These are phyloP conservation scores for Staurois parvus DNA, from an alignment of 2,797 vertebrate species.

Conservation along the genomic window DNA sequence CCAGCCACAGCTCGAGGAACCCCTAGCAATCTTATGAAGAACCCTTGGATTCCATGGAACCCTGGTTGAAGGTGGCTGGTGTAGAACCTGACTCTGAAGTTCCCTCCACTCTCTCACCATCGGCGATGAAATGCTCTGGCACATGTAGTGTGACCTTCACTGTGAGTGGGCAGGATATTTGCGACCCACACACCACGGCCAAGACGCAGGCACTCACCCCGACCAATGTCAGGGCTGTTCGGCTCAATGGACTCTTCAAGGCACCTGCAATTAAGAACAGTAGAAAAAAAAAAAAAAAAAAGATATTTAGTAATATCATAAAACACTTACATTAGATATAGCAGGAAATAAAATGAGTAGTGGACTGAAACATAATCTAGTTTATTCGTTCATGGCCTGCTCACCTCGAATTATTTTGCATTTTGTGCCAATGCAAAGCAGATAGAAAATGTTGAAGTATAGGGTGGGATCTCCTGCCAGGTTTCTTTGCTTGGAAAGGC, in stretches of 20 bases:
- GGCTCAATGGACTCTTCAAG: constrained; percentile 92
- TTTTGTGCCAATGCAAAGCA: too few relatives aligned
- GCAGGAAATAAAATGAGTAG: background rate
- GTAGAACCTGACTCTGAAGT: background rate
- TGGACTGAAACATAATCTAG: too few relatives aligned
- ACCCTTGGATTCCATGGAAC: too few relatives aligned
- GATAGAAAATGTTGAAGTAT: too few relatives aligned
- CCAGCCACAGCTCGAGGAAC: too few relatives aligned
- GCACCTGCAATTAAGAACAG: constrained; percentile 78
- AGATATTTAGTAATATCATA: background rate
- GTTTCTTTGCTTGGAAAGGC: too few relatives aligned
- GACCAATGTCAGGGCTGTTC: constrained; percentile 92
- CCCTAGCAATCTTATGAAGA: too few relatives aligned
- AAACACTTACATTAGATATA: too few relatives aligned
- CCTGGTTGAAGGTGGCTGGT: too few relatives aligned
- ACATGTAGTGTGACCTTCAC: constrained; percentile 98
- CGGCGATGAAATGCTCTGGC: constrained; percentile 96
- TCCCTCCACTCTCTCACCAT: constrained; percentile 82
- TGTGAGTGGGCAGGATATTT: constrained; percentile 92
- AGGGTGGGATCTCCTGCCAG: too few relatives aligned
- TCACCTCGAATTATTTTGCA: too few relatives aligned
- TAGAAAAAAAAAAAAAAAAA: background rate
- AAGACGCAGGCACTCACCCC: constrained; percentile 93
- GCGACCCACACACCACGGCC: constrained; percentile 93
- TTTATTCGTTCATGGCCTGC: too few relatives aligned